Percentiles rank a stretch among this genome's conserved stretches.
Conservation (phyloP, 2,797 vertebrate species). For the Coluber constrictor region DNA sequence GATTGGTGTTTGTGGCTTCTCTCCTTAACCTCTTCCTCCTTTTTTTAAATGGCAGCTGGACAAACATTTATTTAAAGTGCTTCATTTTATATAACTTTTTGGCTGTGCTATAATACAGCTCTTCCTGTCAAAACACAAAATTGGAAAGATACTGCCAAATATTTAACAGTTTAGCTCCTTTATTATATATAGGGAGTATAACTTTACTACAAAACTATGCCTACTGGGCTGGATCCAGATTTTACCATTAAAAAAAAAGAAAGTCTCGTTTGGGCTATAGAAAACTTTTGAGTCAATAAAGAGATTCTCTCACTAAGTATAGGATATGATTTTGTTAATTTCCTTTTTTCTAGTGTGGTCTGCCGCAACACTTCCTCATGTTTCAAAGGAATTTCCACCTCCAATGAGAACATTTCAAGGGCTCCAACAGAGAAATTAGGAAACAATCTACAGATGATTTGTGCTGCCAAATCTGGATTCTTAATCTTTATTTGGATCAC, state of each 20-base stretch:
- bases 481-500: not conserved
- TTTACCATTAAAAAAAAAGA: not conserved
- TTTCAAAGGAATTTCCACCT: not conserved
- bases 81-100: not conserved
- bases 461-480: not conserved
- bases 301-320: not conserved
- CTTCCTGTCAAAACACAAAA: slow-evolving; percentile 17
- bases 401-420: not conserved
- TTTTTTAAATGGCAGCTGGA: slow-evolving; percentile 3
- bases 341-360: not conserved
- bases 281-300: not conserved
- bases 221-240: not conserved
- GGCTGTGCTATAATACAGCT: not conserved
- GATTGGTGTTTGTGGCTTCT: slow-evolving; percentile 13
- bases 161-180: slow-evolving; percentile 13
- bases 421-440: not conserved
- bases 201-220: not conserved
- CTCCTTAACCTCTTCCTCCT: slow-evolving; percentile 27
- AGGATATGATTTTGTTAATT: not conserved
- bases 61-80: slow-evolving; percentile 11
- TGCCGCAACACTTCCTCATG: not conserved
- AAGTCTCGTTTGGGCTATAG: not conserved
- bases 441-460: not conserved
- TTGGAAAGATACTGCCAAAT: not conserved
- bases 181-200: slow-evolving; percentile 7